phyloP scores from a whole-genome alignment of 1,140 invertebrate genomes.

The Berghia stephanieae region DNA sequence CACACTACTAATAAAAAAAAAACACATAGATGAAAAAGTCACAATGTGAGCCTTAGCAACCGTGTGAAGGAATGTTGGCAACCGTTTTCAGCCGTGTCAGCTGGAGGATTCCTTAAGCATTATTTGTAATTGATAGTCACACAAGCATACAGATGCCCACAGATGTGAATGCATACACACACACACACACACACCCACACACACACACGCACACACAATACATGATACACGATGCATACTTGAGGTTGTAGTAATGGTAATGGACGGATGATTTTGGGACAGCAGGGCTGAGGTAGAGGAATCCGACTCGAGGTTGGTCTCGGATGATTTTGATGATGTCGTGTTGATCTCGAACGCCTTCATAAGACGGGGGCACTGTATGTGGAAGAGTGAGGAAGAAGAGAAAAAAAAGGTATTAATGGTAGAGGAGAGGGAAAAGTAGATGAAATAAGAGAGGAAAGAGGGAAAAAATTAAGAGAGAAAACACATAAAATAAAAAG shows the following conservation, averaged over 20 bases:
- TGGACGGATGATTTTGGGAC: constrained; percentile 63
- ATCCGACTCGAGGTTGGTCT: constrained; percentile 55
- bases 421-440: not conserved
- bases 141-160: not conserved
- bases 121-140: no score
- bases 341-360: constrained; percentile 55
- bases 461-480: not conserved
- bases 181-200: not conserved
- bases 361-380: constrained; percentile 49
- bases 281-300: constrained; percentile 65
- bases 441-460: not conserved
- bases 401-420: constrained; percentile 13
- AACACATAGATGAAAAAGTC: no score
- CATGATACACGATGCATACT: constrained; percentile 48
- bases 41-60: no score
- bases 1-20: no score
- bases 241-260: constrained; percentile 67
- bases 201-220: no score
- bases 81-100: no score
- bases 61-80: no score
- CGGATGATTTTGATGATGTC: constrained; percentile 59
- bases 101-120: no score
- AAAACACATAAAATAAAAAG: not conserved
- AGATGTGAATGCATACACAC: not conserved
- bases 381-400: not conserved